Evolutionary conservation across 1,140 invertebrate genomes (phyloP).

Genomic region (Lysiphlebus fabarum): DNA sequence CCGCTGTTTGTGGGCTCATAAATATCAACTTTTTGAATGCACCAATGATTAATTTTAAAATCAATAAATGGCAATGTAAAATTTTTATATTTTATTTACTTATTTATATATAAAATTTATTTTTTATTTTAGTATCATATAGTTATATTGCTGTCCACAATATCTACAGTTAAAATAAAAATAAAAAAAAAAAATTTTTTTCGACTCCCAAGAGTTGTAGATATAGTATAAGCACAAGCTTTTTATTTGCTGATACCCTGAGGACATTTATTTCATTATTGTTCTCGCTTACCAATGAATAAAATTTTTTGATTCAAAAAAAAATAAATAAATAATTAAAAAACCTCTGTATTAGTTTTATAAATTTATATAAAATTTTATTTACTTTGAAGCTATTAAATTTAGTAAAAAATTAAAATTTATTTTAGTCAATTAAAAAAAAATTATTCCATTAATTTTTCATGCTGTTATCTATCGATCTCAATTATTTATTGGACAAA

Average conservation of each 20-base stretch:
- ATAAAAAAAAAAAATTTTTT: not conserved
- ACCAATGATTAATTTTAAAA: slow-evolving; percentile 39
- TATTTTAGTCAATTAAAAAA: no score
- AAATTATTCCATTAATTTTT: slow-evolving; percentile 3
- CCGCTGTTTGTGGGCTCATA: not conserved
- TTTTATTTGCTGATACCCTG: slow-evolving; percentile 2
- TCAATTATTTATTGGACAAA: not conserved
- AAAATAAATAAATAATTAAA: not conserved
- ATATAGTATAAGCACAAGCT: not conserved
- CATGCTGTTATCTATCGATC: not conserved
- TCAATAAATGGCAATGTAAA: slow-evolving; percentile 12
- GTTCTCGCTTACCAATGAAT: not conserved
- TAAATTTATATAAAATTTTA: not conserved
- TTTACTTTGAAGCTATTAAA: not conserved
- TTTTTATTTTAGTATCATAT: not conserved
- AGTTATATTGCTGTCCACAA: not conserved
- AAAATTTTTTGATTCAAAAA: not conserved
- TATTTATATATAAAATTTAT: not conserved
- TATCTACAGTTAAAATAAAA: no score
- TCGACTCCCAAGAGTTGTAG: not conserved
- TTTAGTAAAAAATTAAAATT: no score
- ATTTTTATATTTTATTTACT: slow-evolving; percentile 2
- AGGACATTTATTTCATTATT: slow-evolving; percentile 8
- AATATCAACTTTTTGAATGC: slow-evolving; percentile 31
- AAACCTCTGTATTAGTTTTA: not conserved